Evolutionary conservation across 2,797 vertebrate genomes (phyloP), one percentile per base, ranked within the genome.

Genomic region (Furcifer pardalis): DNA sequence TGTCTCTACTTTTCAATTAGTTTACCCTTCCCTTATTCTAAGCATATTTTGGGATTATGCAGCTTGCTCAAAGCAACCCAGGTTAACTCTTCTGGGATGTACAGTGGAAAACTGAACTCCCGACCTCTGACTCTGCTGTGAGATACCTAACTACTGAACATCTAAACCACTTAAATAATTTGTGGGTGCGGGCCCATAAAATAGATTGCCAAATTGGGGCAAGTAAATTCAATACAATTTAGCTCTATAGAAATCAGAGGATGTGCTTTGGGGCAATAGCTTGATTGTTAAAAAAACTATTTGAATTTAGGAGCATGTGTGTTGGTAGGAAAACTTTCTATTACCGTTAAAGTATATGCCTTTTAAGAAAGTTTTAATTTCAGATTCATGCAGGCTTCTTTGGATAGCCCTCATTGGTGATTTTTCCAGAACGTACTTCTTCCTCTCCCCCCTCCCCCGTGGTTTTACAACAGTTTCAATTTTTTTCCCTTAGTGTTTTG

Each of bases 191-290:
- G 19, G 52, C 52, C 15, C 89, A 59, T 23, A 82, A 83, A 90
- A 87, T 56, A 84, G 68, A 72, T 90, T 85, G 83, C 90, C 87
- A 79, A 5, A 66, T 3, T 13, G 52, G 52, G 15, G 17, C 52
- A 68, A 7, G 63, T 30, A 37, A 1, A 8, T 56, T 77, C 13
- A 42, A 21, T 8, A 62, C 27, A 17, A 19, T 19, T 40, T 19
- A 25, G 4, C 46, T 68, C n/a, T 49, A 32, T 32, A 52, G 10
- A 49, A 80, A 37, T 40, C 5, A 32, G 30, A 63, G 7, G 60
- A n/a, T 46, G 40, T 23, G 8, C 65, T 69, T 71, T n/a, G 30
- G 44, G n/a, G 1, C 13, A 30, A 1, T 30, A 59, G 52, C 56
- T 69, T 42, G 27, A 83, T 56, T 66, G 19, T 35, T 73, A 73